Conservation (phyloP, 1,140 invertebrate species). For the Ptiloglossa arizonensis region DNA sequence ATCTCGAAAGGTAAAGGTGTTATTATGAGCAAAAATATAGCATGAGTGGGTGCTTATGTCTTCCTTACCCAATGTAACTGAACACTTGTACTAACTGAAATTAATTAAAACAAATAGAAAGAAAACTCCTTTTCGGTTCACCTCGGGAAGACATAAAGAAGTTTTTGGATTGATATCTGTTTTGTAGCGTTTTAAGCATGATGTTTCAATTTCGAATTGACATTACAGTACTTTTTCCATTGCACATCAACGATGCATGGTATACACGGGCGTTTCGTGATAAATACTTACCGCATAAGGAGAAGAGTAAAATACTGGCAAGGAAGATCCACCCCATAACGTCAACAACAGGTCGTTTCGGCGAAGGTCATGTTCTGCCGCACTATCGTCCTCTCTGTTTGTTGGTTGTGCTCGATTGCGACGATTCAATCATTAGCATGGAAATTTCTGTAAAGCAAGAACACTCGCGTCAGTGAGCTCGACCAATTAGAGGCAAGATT, state of each 20-base stretch:
- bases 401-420: conserved; percentile 16
- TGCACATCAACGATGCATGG: background rate
- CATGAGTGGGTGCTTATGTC: no score
- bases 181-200: no score
- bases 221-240: background rate
- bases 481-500: background rate
- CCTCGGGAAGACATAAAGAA: no score
- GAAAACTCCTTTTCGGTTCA: no score
- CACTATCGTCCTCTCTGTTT: conserved; percentile 45
- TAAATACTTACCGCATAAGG: conserved; percentile 65
- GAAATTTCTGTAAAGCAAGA: conserved; percentile 9
- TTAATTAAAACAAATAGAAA: no score
- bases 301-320: conserved; percentile 64
- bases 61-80: no score
- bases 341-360: conserved; percentile 67
- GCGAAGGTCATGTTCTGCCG: conserved; percentile 47
- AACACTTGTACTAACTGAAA: no score
- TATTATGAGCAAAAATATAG: no score
- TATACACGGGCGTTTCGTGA: background rate
- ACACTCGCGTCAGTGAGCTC: background rate
- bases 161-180: no score
- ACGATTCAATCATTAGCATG: conserved; percentile 25
- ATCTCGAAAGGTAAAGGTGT: no score
- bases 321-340: conserved; percentile 67
- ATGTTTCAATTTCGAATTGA: no score